Base-by-base conservation (phyloP, 1,140 invertebrate genomes). In the Eriocheir sinensis region DNA sequence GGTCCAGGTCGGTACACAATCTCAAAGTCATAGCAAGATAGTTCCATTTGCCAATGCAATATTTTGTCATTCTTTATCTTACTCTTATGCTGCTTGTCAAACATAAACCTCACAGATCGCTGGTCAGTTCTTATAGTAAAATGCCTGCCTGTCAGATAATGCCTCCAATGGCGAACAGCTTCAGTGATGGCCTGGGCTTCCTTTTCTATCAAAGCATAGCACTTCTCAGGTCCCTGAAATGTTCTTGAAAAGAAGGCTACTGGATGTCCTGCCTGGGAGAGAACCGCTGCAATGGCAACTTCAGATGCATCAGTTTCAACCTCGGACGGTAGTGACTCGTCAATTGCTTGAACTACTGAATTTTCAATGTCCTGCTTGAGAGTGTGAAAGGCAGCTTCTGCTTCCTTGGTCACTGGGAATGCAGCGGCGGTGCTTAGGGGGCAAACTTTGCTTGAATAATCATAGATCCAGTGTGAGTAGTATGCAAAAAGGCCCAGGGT, bases 11-110 rank as follows among this genome's bases (percentile, higher is more conserved):
- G 6, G n/a, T 85, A 85, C 6, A 85, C 30, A 27, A 92, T 92
- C 3, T 92, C 48, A 15, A 92, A 92, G 32, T 32, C 60, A 53
- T 48, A 92, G 72, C 91, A 88, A 30, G 40, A 32, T 12, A 92
- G 36, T 41, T 89, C 41, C 3, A 92, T 15, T 30, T 6, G 89
- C 91, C 91, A 92, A 4, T 72, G 9, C 36, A 60, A 15, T 3
- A 92, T 72, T 89, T 60, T 92, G 12, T 92, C 72, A 72, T 89
- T 92, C 83, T n/a, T n/a, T n/a, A n/a, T n/a, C n/a, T 89, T 92
- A 34, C 4, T 92, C 30, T 92, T 32, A 6, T 72, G 34, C 36
- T 88, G 53, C 21, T 34, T 30, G 41, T 92, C 91, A 41, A 92
- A 88, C 91, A 92, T 92, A 79, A 89, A 92, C 9, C n/a, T 21